Conservation (phyloP, 2,797 vertebrate species). For the Choloepus didactylus region DNA sequence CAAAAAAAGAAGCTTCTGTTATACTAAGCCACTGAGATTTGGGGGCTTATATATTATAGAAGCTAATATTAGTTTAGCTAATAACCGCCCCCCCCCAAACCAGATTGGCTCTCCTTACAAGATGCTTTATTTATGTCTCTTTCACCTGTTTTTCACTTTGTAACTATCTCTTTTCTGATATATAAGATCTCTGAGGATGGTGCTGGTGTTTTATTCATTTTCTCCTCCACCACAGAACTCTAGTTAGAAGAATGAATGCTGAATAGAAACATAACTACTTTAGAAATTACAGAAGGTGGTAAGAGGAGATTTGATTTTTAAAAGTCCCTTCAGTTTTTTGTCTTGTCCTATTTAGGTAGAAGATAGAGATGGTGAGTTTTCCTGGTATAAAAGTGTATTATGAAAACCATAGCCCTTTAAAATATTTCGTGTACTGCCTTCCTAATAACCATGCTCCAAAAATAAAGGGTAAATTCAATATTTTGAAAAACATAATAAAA, state of each 20-base stretch:
- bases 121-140: not conserved
- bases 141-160: constrained; percentile 9
- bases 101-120: not conserved
- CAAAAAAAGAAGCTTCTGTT: constrained; percentile 9
- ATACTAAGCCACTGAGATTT: not conserved
- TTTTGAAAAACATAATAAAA: constrained; percentile 57
- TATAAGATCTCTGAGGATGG: not conserved
- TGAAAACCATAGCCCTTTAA: constrained; percentile 30
- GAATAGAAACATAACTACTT: constrained; percentile 57
- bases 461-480: constrained; percentile 30
- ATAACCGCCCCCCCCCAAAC: not conserved
- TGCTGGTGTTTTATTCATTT: constrained; percentile 22
- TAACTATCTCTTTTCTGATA: constrained; percentile 43
- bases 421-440: constrained; percentile 18
- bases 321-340: constrained; percentile 12
- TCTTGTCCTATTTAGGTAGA: constrained; percentile 48
- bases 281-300: constrained; percentile 24
- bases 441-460: not conserved
- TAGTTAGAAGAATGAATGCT: constrained; percentile 40
- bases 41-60: constrained; percentile 12
- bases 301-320: constrained; percentile 42
- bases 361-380: constrained; percentile 8
- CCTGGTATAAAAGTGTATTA: not conserved
- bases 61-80: constrained; percentile 53
- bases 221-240: not conserved